These are phyloP conservation scores for Neosilurus hyrtlii DNA, from an alignment of 2,797 vertebrate species.

Conservation along the genomic window DNA sequence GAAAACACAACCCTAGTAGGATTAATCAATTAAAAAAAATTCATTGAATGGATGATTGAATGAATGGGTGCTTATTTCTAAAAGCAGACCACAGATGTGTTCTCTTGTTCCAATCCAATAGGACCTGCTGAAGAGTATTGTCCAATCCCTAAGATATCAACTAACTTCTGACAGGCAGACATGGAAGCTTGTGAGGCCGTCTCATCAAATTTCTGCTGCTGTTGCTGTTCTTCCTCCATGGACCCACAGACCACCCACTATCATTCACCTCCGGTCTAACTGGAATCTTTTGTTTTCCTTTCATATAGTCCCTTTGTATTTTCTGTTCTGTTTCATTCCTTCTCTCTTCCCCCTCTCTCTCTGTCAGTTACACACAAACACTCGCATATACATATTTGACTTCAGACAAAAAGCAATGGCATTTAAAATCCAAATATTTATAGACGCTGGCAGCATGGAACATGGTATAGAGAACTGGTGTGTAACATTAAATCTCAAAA, in stretches of 20 bases:
- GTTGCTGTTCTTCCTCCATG: slow-evolving; percentile 8
- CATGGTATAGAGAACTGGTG: neutral
- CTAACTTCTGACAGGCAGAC: slow-evolving; percentile 20
- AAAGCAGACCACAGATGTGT: neutral
- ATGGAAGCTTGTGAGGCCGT: neutral
- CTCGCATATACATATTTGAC: neutral
- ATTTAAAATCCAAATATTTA: slow-evolving; percentile 18
- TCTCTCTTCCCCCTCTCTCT: neutral
- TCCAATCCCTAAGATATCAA: slow-evolving; percentile 10
- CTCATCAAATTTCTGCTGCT: slow-evolving; percentile 16
- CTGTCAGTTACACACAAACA: neutral
- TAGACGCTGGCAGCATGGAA: neutral
- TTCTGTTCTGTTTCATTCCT: neutral
- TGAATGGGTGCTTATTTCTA: slow-evolving; percentile 2
- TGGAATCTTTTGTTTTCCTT: slow-evolving; percentile 1
- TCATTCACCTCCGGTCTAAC: slow-evolving; percentile 16
- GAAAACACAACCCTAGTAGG: too few species aligned
- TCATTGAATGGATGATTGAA: neutral
- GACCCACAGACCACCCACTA: slow-evolving; percentile 12
- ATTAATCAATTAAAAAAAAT: too few species aligned
- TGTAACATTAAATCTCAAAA: neutral
- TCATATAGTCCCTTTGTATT: neutral
- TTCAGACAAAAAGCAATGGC: slow-evolving; percentile 8
- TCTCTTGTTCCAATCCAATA: slow-evolving; percentile 12
- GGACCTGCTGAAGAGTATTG: neutral